These are phyloP conservation scores for Passerina amoena DNA, from an alignment of 2,113 vertebrate species.

Conservation along the genomic window DNA sequence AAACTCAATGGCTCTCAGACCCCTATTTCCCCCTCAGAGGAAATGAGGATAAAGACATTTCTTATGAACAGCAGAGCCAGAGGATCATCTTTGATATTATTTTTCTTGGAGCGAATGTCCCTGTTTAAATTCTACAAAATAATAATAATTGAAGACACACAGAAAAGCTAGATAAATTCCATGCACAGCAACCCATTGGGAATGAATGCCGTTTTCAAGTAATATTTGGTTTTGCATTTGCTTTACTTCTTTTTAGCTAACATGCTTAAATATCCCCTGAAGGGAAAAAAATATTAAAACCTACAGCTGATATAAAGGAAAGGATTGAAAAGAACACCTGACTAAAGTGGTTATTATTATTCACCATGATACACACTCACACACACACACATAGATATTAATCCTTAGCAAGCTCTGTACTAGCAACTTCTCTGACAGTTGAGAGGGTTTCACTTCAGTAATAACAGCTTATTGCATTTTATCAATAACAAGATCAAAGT, in stretches of 20 bases:
- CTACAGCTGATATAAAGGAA: slow-evolving; percentile 34
- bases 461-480: background rate
- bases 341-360: slow-evolving; percentile 32
- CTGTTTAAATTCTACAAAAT: slow-evolving; percentile 46
- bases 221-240: slow-evolving; percentile 52
- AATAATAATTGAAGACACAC: slow-evolving; percentile 24
- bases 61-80: background rate
- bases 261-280: slow-evolving; percentile 43
- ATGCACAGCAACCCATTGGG: background rate
- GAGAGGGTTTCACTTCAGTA: background rate
- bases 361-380: background rate
- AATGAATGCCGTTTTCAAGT: slow-evolving; percentile 31
- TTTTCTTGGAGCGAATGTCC: background rate
- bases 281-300: slow-evolving; percentile 40
- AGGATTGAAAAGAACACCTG: slow-evolving; percentile 33
- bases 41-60: background rate
- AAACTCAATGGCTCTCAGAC: background rate
- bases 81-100: background rate
- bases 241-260: slow-evolving; percentile 39
- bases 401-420: background rate
- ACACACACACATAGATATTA: background rate
- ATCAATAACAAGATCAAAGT: slow-evolving; percentile 24
- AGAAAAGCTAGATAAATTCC: slow-evolving; percentile 2
- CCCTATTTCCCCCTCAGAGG: background rate
- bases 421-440: background rate